Conservation (phyloP, 2,888 invertebrate genomes). For the Crematogaster levior region DNA sequence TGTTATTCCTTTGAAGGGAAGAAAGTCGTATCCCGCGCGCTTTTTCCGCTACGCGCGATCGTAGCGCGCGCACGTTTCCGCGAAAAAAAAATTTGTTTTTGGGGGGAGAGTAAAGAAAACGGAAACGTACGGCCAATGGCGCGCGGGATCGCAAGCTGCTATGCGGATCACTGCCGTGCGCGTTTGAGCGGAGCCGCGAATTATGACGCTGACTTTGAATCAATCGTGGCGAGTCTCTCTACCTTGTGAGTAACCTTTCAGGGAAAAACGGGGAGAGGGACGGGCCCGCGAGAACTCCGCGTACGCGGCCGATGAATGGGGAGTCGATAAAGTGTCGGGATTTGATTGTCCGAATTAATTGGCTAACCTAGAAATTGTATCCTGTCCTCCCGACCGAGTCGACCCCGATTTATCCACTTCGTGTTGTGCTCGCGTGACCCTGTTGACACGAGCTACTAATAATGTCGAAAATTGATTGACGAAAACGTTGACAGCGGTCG, state of each 20-base stretch:
- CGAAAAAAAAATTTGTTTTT: slow-evolving; percentile 13
- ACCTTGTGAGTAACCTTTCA: not conserved
- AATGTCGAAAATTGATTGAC: not conserved
- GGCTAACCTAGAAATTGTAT: slow-evolving; percentile 37
- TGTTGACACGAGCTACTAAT: no score
- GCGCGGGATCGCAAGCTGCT: not conserved
- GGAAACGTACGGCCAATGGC: not conserved
- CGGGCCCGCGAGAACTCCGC: not conserved
- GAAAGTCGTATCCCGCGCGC: no score
- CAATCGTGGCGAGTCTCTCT: not conserved
- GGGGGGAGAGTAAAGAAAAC: slow-evolving; percentile 2
- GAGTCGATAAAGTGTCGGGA: not conserved
- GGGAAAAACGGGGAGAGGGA: not conserved
- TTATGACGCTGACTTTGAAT: not conserved
- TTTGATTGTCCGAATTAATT: not conserved
- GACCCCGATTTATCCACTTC: not conserved
- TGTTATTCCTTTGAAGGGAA: no score
- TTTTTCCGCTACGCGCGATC: no score
- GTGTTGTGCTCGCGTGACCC: not conserved
- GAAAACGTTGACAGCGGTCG: no score
- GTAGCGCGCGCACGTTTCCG: no score
- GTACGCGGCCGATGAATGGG: not conserved
- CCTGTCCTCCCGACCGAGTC: no score
- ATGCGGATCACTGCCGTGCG: not conserved
- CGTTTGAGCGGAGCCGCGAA: not conserved